Evolutionary conservation across 2,113 vertebrate species (phyloP).

Genomic region (Egretta garzetta): DNA sequence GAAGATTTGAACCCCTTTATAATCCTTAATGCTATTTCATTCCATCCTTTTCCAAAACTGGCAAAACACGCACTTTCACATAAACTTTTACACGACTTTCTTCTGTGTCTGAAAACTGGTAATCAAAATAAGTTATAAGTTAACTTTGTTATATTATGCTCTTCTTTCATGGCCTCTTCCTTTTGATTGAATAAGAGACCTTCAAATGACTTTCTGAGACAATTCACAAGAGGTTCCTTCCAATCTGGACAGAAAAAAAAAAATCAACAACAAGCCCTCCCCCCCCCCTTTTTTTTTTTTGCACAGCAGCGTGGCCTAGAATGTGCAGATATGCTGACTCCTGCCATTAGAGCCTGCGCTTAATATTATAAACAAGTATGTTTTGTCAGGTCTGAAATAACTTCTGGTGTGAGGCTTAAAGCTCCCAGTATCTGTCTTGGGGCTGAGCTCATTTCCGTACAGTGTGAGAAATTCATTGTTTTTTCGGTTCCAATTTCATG

Average conservation of each 20-base stretch:
- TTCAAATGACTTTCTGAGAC: slow-evolving; percentile 8
- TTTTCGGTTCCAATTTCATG: slow-evolving; percentile 18
- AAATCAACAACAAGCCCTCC: background rate
- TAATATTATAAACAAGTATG: slow-evolving; percentile 11
- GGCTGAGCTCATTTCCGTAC: slow-evolving; percentile 55
- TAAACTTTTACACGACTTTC: slow-evolving; percentile 7
- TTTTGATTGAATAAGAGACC: slow-evolving; percentile 18
- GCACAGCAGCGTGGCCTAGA: background rate
- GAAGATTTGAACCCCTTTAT: background rate
- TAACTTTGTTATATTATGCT: slow-evolving; percentile 51
- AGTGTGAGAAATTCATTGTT: slow-evolving; percentile 43
- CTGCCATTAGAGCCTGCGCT: background rate
- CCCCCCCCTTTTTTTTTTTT: background rate
- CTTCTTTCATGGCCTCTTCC: slow-evolving; percentile 3
- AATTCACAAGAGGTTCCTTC: slow-evolving; percentile 18
- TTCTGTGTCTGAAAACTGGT: slow-evolving; percentile 35
- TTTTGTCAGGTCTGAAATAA: slow-evolving; percentile 21
- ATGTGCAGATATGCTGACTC: background rate
- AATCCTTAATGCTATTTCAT: background rate
- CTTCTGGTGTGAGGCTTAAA: slow-evolving; percentile 14
- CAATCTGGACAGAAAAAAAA: background rate
- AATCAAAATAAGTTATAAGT: slow-evolving; percentile 14
- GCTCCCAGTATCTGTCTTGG: slow-evolving; percentile 10
- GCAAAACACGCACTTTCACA: background rate
- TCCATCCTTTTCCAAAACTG: background rate